These are phyloP conservation scores for Phengaris alcon DNA, from an alignment of 2,888 invertebrate species.

Conservation along the genomic window DNA sequence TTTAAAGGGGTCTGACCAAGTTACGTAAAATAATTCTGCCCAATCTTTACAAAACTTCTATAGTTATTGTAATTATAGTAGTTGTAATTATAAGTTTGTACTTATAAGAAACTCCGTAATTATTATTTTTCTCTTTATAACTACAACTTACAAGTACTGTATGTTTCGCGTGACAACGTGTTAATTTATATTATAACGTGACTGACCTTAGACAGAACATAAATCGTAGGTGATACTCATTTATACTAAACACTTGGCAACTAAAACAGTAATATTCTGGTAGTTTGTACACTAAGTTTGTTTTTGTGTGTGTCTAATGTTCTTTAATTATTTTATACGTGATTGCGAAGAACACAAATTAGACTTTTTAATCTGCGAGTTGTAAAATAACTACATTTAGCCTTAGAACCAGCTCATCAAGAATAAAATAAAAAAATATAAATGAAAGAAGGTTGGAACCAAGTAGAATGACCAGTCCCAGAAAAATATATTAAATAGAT, in stretches of 20 bases:
- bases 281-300: background rate
- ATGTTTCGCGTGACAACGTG: constrained; percentile 12
- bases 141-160: background rate
- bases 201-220: constrained; percentile 9
- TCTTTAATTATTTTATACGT: background rate
- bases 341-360: background rate
- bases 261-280: background rate
- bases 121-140: background rate
- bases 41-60: too few relatives aligned
- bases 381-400: background rate
- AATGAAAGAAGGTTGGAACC: background rate
- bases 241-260: background rate
- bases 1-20: too few relatives aligned
- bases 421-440: background rate
- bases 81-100: too few relatives aligned
- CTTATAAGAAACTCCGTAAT: background rate
- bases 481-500: background rate
- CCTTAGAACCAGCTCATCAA: background rate
- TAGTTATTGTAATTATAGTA: too few relatives aligned
- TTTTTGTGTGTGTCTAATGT: background rate
- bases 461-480: background rate
- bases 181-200: background rate
- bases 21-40: too few relatives aligned
- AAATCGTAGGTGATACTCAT: background rate
- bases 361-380: background rate